Evolutionary conservation across 2,888 invertebrate species (phyloP).

Genomic region (Tenthredo scrophulariae): DNA sequence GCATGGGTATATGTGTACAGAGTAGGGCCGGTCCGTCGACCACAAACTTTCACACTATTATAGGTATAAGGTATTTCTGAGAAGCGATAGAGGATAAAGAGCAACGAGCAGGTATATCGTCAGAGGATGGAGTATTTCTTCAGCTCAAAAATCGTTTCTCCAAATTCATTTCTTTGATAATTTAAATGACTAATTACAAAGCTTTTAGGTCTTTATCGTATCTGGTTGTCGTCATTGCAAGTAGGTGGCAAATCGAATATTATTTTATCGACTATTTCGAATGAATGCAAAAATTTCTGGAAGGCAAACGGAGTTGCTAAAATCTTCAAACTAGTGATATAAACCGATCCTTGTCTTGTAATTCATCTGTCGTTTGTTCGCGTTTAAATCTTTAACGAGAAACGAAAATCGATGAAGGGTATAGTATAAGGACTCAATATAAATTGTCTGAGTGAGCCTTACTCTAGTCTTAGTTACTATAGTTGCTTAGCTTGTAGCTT

Average conservation of each 20-base stretch:
- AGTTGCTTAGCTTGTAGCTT: not conserved
- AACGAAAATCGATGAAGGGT: not conserved
- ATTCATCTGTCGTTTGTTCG: not conserved
- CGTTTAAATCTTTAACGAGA: not conserved
- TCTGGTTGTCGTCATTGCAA: not conserved
- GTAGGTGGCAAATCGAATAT: not conserved
- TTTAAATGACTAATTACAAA: not conserved
- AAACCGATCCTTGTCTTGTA: not conserved
- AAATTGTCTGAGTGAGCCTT: not conserved
- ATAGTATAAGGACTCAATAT: not conserved
- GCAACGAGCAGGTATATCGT: constrained; percentile 16
- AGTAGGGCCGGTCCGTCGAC: not conserved
- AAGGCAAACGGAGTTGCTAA: not conserved
- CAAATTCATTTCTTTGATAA: not conserved
- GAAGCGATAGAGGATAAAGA: constrained; percentile 17
- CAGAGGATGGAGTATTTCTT: not conserved
- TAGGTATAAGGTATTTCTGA: not conserved
- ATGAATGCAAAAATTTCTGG: not conserved
- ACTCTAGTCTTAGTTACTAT: not conserved
- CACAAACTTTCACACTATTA: constrained; percentile 7
- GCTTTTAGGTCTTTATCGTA: not conserved
- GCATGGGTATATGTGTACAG: not conserved
- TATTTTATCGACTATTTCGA: not conserved
- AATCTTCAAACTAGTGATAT: not conserved
- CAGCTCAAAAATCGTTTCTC: not conserved